These are phyloP conservation scores for Leptobrachium leishanense DNA, from an alignment of 2,113 vertebrate species.

Conservation along the genomic window DNA sequence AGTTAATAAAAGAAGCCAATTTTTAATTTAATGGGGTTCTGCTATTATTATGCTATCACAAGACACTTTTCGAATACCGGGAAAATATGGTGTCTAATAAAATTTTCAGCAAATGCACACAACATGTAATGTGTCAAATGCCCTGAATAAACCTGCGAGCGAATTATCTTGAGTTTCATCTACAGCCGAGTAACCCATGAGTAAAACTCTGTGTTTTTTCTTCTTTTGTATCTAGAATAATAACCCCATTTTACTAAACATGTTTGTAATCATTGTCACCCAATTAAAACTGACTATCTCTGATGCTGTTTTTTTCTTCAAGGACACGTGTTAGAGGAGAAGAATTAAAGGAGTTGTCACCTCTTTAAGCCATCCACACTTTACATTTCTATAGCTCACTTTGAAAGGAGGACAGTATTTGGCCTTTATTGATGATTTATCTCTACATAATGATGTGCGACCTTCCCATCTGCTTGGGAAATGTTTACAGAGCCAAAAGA, in stretches of 20 bases:
- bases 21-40: constrained; percentile 22
- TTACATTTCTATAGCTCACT: constrained; percentile 1
- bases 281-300: constrained; percentile 6
- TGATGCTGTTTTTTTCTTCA: constrained; percentile 4
- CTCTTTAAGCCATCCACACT: constrained; percentile 13
- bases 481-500: neutral
- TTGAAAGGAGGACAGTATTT: neutral
- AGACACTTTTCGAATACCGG: constrained; percentile 1
- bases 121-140: neutral
- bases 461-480: constrained; percentile 7
- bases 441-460: constrained; percentile 17
- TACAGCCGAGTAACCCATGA: neutral
- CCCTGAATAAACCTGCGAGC: neutral
- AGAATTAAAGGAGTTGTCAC: neutral
- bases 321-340: neutral
- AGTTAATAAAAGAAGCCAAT: constrained; percentile 2
- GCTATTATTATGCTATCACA: neutral
- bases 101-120: constrained; percentile 6
- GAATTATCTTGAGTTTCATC: too few relatives aligned
- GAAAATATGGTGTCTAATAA: constrained; percentile 3
- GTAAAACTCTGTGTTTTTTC: neutral
- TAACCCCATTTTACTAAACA: neutral
- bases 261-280: neutral
- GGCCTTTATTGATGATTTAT: constrained; percentile 4
- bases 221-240: neutral